Evolutionary conservation across 2,113 vertebrate genomes (phyloP).

Genomic region (Lepisosteus osseus): DNA sequence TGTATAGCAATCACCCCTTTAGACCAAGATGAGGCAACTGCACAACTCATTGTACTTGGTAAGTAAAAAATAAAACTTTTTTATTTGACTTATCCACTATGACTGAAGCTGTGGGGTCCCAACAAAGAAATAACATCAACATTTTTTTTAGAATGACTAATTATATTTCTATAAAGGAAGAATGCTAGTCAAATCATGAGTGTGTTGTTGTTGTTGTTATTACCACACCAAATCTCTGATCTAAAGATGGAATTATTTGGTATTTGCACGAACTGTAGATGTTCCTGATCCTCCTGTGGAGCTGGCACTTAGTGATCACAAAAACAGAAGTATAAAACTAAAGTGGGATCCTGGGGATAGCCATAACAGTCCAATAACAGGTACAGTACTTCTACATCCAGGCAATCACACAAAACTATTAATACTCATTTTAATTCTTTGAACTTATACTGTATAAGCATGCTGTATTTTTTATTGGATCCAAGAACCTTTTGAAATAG

Average conservation of each 20-base stretch:
- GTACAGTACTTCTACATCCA: constrained; percentile 51
- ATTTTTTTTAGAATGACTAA: too few relatives aligned
- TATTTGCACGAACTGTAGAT: constrained; percentile 58
- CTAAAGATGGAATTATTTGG: not conserved
- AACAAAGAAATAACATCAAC: not conserved
- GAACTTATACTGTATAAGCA: too few relatives aligned
- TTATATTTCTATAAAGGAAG: too few relatives aligned
- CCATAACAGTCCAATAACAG: constrained; percentile 82
- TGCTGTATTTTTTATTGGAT: too few relatives aligned
- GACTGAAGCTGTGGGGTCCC: not conserved
- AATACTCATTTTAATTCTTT: too few relatives aligned
- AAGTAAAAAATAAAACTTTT: constrained; percentile 39
- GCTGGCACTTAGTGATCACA: constrained; percentile 75
- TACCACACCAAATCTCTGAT: not conserved
- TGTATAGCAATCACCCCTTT: constrained; percentile 78
- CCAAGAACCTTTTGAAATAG: too few relatives aligned
- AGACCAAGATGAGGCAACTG: constrained; percentile 60
- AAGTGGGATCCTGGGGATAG: constrained; percentile 81
- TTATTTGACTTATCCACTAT: too few relatives aligned
- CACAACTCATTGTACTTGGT: constrained; percentile 79
- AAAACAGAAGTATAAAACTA: constrained; percentile 76
- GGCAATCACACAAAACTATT: too few relatives aligned
- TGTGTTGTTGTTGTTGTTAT: not conserved
- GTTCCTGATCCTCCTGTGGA: constrained; percentile 80
- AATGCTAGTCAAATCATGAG: too few relatives aligned